These are phyloP conservation scores for Leucoraja ocellata DNA, from an alignment of 2,797 vertebrate species.

Conservation along the genomic window DNA sequence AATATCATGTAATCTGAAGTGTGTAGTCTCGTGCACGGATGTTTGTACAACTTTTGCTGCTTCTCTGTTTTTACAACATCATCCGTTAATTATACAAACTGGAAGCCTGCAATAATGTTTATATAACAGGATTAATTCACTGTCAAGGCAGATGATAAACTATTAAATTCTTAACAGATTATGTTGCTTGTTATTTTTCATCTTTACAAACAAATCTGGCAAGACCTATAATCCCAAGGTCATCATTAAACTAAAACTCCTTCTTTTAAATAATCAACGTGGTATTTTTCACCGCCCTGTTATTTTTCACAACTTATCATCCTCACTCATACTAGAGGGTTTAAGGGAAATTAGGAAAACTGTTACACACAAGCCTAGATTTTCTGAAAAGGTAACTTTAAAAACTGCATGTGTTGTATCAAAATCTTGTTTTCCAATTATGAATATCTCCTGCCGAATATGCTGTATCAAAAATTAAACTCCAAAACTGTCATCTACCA, in stretches of 20 bases:
- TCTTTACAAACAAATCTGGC: constrained; percentile 22
- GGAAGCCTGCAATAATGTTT: not conserved
- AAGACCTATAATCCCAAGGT: constrained; percentile 23
- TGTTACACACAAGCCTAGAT: not conserved
- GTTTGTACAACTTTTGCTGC: not conserved
- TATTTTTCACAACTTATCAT: constrained; percentile 53
- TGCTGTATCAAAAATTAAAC: not conserved
- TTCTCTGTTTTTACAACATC: not conserved
- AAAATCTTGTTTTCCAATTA: constrained; percentile 4
- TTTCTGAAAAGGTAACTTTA: not conserved
- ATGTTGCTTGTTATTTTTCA: constrained; percentile 11
- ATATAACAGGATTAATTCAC: not conserved
- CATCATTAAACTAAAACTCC: constrained; percentile 45
- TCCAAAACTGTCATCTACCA: not conserved
- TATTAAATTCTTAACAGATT: not conserved
- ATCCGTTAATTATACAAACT: not conserved
- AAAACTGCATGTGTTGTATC: not conserved
- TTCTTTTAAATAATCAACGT: constrained; percentile 49
- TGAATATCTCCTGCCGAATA: not conserved
- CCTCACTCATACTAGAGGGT: constrained; percentile 41
- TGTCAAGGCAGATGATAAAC: not conserved
- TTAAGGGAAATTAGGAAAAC: constrained; percentile 10
- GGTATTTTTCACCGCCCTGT: constrained; percentile 53
- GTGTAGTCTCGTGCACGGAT: not conserved
- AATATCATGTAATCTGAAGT: not conserved